Evolutionary conservation across 2,888 invertebrate genomes (phyloP), one percentile per base, ranked within the genome.

Genomic region (Polietes domitor): DNA sequence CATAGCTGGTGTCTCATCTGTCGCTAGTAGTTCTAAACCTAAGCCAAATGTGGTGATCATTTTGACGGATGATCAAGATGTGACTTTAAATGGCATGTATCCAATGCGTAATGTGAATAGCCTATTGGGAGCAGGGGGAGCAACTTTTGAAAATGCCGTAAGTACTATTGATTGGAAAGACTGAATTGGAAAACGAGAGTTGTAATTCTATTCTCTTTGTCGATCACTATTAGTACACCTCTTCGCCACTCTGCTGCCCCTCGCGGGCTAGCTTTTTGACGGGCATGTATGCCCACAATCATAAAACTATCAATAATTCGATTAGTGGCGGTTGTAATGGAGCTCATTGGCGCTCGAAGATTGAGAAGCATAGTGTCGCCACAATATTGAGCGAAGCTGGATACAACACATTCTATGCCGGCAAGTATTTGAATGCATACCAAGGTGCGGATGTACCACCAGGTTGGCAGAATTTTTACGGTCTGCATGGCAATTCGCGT

Each of bases 351-450:
- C 95, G 94, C 88, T 89, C 92, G 15, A 89, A 91, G 5, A 91
- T 93, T 5, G 98, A 98, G 90, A 92, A 92, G 0, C 91, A 93
- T 0, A 95, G 96, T 0, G 95, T 98, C 88, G 96, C 96, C 0
- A 93, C 94, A 0, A 90, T 94, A 53, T 92, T 98, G 41, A 94
- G 96, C 75, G 89, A 92, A 1, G 94, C 94, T 0, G 94, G 94
- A 0, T 98, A 98, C 89, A 94, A 92, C 5, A 98, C 97, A 0
- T 98, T 98, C 90, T 98, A 97, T 91, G 97, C 97, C 87, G 98
- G 98, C 70, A 98, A 98, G 93, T 98, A 98, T 93, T 93, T 98
- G 86, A 98, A 98, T 92, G 94, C 96, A 94, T 98, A 96, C 63
- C 26, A 75, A 0, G 93, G 95, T 0, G 89, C 92, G 12, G 93